Percentiles rank a stretch among this genome's conserved stretches.
Conservation (phyloP, 2,888 invertebrate genomes). For the Caenorhabditis panamensis region DNA sequence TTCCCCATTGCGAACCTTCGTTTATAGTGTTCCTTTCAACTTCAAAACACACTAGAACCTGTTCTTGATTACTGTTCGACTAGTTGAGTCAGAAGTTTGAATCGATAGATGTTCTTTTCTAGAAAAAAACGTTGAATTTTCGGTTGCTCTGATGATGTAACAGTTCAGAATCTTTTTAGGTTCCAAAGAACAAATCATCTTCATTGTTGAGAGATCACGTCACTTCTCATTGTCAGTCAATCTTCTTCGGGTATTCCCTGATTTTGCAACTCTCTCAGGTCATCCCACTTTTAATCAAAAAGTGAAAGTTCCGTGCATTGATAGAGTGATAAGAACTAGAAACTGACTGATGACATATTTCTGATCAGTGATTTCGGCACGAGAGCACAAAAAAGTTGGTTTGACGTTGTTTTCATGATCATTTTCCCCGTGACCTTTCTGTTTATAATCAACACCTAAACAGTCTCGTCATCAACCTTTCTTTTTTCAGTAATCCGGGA, state of each 20-base stretch:
- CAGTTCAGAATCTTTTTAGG: too few species aligned
- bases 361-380: constrained; percentile 14
- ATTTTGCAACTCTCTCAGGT: background rate
- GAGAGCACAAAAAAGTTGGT: constrained; percentile 9
- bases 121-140: too few species aligned
- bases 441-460: background rate
- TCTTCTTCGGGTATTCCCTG: constrained; percentile 8
- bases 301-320: constrained; percentile 15
- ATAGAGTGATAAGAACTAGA: constrained; percentile 16
- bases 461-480: too few species aligned
- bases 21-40: background rate
- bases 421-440: constrained; percentile 21
- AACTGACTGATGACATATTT: background rate
- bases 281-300: constrained; percentile 14
- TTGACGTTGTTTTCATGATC: constrained; percentile 14
- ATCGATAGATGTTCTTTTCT: too few species aligned
- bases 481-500: constrained; percentile 47
- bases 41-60: background rate
- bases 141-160: too few species aligned
- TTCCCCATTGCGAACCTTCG: background rate
- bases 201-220: too few species aligned
- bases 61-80: background rate
- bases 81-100: background rate
- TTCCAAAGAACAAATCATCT: too few species aligned
- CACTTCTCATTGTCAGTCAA: background rate